Conservation (phyloP, 2,888 invertebrate species). For the Galerucella nymphaeae region DNA sequence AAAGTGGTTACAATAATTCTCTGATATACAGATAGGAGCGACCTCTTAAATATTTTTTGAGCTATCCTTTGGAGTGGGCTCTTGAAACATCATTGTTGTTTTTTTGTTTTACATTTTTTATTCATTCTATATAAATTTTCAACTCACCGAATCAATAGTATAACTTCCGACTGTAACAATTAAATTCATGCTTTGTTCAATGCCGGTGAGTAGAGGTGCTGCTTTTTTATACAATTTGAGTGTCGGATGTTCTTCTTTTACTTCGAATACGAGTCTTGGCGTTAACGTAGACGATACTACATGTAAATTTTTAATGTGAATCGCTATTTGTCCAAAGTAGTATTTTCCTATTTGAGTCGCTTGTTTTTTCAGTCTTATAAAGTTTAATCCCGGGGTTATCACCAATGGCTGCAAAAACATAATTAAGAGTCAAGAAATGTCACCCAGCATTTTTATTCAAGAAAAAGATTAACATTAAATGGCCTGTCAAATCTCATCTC, state of each 20-base stretch:
- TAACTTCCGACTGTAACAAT: conserved; percentile 84
- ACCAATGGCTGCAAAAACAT: conserved; percentile 58
- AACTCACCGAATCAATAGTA: conserved; percentile 74
- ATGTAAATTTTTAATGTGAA: conserved; percentile 76
- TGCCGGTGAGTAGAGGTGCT: conserved; percentile 83
- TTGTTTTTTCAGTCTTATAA: conserved; percentile 70
- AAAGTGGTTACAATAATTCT: too few relatives aligned
- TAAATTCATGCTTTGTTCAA: conserved; percentile 81
- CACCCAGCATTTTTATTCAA: not conserved
- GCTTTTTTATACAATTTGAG: conserved; percentile 68
- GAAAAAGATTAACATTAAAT: not conserved
- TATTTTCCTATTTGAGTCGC: conserved; percentile 77
- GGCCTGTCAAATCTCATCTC: not conserved
- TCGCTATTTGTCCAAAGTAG: conserved; percentile 76
- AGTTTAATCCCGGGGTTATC: conserved; percentile 73
- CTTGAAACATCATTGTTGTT: too few relatives aligned
- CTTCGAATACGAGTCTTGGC: conserved; percentile 68
- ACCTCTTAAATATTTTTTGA: too few relatives aligned
- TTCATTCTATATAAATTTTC: conserved; percentile 44
- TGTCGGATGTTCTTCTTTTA: conserved; percentile 60
- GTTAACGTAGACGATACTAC: conserved; percentile 75
- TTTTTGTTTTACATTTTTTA: not conserved
- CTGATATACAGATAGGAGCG: too few relatives aligned
- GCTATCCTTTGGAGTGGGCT: too few relatives aligned
- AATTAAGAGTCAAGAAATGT: not conserved